Base-by-base conservation (phyloP, 1,140 invertebrate genomes). In the Temnothorax curvispinosus region DNA sequence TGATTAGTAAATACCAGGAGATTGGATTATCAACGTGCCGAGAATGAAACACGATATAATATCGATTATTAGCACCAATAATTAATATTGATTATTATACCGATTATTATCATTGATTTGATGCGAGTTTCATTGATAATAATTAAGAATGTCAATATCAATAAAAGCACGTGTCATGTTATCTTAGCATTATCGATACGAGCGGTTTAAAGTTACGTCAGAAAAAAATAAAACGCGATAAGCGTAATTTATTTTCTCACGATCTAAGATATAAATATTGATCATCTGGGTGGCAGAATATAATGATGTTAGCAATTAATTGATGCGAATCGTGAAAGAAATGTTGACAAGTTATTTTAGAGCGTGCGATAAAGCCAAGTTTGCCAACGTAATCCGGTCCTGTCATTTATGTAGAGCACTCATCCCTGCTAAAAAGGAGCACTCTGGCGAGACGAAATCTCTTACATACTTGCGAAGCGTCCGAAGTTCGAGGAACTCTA, bases 401-500 rank as follows among this genome's bases (percentile, higher is more conserved):
- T 78, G 60, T 67, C 80, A 56, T 62, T 89, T 88, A 88, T 88
- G 62, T 69, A 32, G 32, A 64, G 35, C 86, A 77, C 56, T 89
- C 71, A 58, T 85, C 56, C 62, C 50, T 74, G 72, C 35, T 72
- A 74, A 89, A 85, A 89, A 85, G 64, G 50, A 88, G 65, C 72
- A 78, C 64, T 89, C 65, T 54, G 67, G 54, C 38, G 62, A 88
- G 87, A 88, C 64, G 64, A 85, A 84, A 69, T 88, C 47, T 32
- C 78, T 77, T 11, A 56, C 81, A 67, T 21, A 44, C 64, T 85
- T 72, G 44, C 9, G 52, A 47, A 35, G 27, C 41, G 32, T 13
- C 38, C 4, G 32, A 67, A 62, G 47, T 56, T 60, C 44, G 69
- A 69, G 21, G 72, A 78, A 64, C 32, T 50, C 76, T 38, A 52